Evolutionary conservation across 2,888 invertebrate species (phyloP), one percentile per base, ranked within the genome.

Genomic region (Reticulitermes lucifugus): DNA sequence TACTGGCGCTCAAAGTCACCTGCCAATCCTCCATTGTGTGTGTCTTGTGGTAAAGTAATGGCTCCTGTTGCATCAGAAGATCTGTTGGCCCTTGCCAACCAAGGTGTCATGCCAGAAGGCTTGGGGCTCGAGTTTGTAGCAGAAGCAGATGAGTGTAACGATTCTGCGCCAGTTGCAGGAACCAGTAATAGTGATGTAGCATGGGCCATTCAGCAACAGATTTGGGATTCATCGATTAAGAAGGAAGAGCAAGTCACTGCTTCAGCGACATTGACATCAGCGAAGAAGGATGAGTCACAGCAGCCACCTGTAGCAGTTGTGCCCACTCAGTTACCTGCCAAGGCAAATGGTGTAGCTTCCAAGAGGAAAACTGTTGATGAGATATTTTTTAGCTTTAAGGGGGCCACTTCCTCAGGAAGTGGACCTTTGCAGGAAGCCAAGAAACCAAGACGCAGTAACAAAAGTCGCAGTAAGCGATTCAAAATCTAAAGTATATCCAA

Each of bases 1-100:
- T 97, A 97, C 91, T 97, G 97, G 96, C 95, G 97, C 86, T 97
- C 97, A 73, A 96, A 96, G 88, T 96, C 96, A 87, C 96, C 97
- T 21, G 96, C 96, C 87, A 93, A 93, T 88, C 92, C 93, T 88
- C 94, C 95, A 87, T 93, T 95, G 85, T 97, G 96, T 89, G 94
- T 93, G 60, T 94, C 95, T 88, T 96, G 96, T 89, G 96, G 96
- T 85, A 93, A 93, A 85, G 93, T 93, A 85, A 92, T 93, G 87
- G 89, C 91, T 21, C 91, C 92, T 12, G 90, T 93, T 83, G 92
- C 93, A 0, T 90, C 91, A 5, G 94, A 94, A 88, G 94, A 95
- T 89, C 89, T 94, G 77, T 93, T 94, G 88, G 93, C 92, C 41
- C 89, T 93, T 84, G 91, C 93, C n/a, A 94, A 94, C 91, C 94